phyloP scores from a whole-genome alignment of 1,140 invertebrate species.

The Pseudomyrmex concolor region DNA sequence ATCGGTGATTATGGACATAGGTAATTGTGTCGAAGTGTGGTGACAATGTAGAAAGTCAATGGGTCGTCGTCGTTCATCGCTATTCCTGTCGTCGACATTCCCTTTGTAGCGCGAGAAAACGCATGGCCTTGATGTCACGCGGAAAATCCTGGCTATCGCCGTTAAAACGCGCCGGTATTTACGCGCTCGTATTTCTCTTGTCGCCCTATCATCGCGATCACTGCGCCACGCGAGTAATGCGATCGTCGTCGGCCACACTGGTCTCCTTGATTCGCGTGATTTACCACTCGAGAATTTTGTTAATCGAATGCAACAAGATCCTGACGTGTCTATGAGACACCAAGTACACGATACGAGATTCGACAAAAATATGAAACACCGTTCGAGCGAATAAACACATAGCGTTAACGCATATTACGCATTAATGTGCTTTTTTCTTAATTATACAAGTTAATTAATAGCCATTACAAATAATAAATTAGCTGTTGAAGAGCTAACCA shows the following conservation, averaged over 20 bases:
- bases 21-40: conserved; percentile 27
- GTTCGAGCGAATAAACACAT: background rate
- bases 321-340: background rate
- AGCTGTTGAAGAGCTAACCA: no score
- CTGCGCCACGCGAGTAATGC: conserved; percentile 58
- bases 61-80: conserved; percentile 17
- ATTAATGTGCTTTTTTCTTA: background rate
- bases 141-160: conserved; percentile 61
- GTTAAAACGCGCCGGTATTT: conserved; percentile 63
- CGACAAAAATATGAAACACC: background rate
- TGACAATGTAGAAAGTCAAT: conserved; percentile 47
- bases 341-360: background rate
- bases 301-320: conserved; percentile 15
- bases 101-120: conserved; percentile 57
- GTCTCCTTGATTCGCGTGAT: conserved; percentile 23
- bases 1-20: background rate
- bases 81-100: conserved; percentile 44
- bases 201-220: conserved; percentile 61
- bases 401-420: background rate
- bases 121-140: conserved; percentile 57
- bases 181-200: conserved; percentile 66
- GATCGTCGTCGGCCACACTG: conserved; percentile 56
- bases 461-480: no score
- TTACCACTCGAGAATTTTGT: conserved; percentile 44
- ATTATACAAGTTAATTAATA: no score